Percentiles rank a stretch among this genome's conserved stretches.
These are phyloP conservation scores for Picathartes gymnocephalus DNA, from an alignment of 2,113 vertebrate species.

Conservation along the genomic window DNA sequence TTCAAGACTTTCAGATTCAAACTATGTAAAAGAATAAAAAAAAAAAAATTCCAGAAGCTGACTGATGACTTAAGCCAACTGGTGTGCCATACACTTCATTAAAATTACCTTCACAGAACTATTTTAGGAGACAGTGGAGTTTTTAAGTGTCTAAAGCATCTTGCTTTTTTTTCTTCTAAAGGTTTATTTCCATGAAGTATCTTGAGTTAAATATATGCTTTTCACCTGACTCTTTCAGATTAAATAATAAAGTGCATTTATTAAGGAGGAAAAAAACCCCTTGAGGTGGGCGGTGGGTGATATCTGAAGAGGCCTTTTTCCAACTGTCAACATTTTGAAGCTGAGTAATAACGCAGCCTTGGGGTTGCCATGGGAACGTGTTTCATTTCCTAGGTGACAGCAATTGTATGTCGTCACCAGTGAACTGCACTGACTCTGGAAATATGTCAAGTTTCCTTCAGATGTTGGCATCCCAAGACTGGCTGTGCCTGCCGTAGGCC, in stretches of 20 bases:
- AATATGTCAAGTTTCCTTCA: conserved; percentile 39
- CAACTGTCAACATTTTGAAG: conserved; percentile 64
- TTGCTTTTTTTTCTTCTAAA: not conserved
- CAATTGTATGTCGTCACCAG: conserved; percentile 66
- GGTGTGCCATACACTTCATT: conserved; percentile 6
- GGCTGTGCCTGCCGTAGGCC: not conserved
- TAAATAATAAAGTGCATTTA: conserved; percentile 15
- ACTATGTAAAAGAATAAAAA: not conserved
- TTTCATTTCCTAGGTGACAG: conserved; percentile 78
- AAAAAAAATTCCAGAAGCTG: not conserved
- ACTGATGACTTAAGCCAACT: conserved; percentile 22
- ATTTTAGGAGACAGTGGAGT: not conserved
- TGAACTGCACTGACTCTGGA: conserved; percentile 56
- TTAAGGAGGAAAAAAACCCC: not conserved
- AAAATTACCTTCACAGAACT: conserved; percentile 21
- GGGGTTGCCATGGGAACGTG: conserved; percentile 75
- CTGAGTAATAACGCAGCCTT: conserved; percentile 66
- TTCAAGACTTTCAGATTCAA: conserved; percentile 25
- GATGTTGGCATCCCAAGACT: not conserved
- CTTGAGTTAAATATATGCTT: conserved; percentile 24
- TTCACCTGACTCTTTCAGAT: not conserved
- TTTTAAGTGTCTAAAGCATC: not conserved
- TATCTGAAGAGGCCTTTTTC: conserved; percentile 24
- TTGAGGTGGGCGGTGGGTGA: not conserved
- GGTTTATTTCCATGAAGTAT: not conserved